Base-by-base conservation (phyloP, 1,140 invertebrate species). In the Drosophila burlai region DNA sequence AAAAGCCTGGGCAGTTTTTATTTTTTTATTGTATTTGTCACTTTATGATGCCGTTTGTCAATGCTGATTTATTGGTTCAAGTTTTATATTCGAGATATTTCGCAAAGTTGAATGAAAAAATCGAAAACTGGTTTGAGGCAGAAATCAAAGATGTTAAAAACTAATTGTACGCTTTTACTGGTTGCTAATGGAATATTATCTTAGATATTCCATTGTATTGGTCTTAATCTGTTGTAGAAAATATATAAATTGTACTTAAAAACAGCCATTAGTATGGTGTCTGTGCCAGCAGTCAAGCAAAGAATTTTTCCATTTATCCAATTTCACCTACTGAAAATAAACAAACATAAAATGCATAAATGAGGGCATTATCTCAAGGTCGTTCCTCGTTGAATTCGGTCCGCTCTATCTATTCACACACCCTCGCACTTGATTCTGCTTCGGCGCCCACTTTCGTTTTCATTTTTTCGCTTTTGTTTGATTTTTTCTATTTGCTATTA, bases 331-430 rank as follows among this genome's bases (percentile, higher is more conserved):
- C 34, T 72, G 21, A 55, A 64, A 64, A 78, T 59, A 78, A 78
- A 77, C 45, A 84, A 67, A 71, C 73, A 74, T 78, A 74, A 57
- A 73, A 55, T 89, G 76, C 67, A 79, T 75, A 81, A 85, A 81
- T 90, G 81, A 50, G 81, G 73, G 59, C 81, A 90, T 81, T 89
- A 90, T 89, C 84, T 90, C 84, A 89, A 89, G 84, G 84, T 90
- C 81, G 75, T 45, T 72, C 31, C 73, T 61, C 77, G 81, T 78
- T 84, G 68, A 47, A 43, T 71, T 75, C 71, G 64, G 45, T 50
- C 54, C 45, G 31, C 43, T 43, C 64, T 77, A 78, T 78, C 65
- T 78, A 45, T 47, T 69, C 65, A 40, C 74, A 66, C 74, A 66
- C 75, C 72, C 62, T 69, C 75, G 62, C 66, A 46, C 63, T 72